Base-by-base conservation (phyloP, 92 coral and sea anemone genomes). In the Porites rus region DNA sequence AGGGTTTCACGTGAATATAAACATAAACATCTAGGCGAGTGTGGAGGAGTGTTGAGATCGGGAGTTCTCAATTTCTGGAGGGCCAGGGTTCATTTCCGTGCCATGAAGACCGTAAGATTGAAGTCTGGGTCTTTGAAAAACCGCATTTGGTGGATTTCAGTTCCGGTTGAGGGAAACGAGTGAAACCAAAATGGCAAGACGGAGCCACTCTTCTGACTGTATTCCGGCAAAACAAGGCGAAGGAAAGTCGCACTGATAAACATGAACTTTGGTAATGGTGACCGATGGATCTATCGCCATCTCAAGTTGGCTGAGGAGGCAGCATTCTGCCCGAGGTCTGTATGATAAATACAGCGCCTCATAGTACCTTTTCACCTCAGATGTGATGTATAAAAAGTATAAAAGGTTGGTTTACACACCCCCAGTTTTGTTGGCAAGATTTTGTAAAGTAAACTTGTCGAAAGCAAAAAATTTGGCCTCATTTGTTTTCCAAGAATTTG, bases 101-200 rank as follows among this genome's bases (percentile, higher is more conserved):
- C 84, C 84, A 79, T 79, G 31, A 79, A 79, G 13, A 79, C 84
- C 17, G 25, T 52, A 79, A 79, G 84, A 66, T 80, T 63, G 69
- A 80, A 80, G 77, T 73, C 86, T 72, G 88, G 79, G 86, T 88
- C 65, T 84, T 86, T 66, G 82, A 74, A 76, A 62, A 9, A 25
- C 88, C 51, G 72, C 68, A 66, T 74, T 84, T 84, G 59, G 88
- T 74, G 67, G 81, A 84, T 75, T 84, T 84, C 69, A 84, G 10
- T 74, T 25, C 63, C 61, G 82, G 82, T 21, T 38, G 88, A 84
- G 88, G 50, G 56, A 84, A 63, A 53, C 70, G 82, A 51, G 88
- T 84, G 88, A 63, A 84, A 69, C 56, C 58, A 72, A 31, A 43
- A 72, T 72, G 76, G n/a, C n/a, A n/a, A n/a, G n/a, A n/a, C n/a